Base-by-base conservation (phyloP, 1,140 invertebrate genomes). In the Vanessa atalanta region DNA sequence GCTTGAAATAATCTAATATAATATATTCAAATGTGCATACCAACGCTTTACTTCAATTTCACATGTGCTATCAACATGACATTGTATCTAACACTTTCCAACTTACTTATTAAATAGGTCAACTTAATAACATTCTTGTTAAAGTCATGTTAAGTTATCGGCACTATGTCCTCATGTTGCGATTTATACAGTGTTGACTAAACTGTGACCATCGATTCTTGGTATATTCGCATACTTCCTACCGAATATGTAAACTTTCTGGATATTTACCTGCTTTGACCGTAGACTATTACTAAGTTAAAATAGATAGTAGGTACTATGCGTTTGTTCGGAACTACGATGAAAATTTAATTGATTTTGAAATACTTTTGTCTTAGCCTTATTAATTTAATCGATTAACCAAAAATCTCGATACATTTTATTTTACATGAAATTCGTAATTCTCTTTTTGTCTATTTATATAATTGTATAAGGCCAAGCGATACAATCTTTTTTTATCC, bases 141-240 rank as follows among this genome's bases (percentile, higher is more conserved):
- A 65, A 65, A 65, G 15, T 48, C 63, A 20, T 60, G 63, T 31
- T 53, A 66, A 66, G 37, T 72, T 66, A 72, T 23, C 23, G 26
- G 31, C 48, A 55, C 63, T 64, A 71, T 55, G 63, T 72, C 65
- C 53, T 26, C 16, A 50, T 67, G 72, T 63, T 51, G 47, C 26
- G 57, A 48, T 65, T 57, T 61, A 61, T 57, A 50, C 31, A 16
- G 51, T 43, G 61, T 65, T 69, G 26, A 50, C 64, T 64, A 70
- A 73, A 70, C 71, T 73, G 72, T 74, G 79, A 76, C 77, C 79
- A 79, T 78, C 77, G 70, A 83, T 82, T 87, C 78, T 85, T 77
- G 77, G 70, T 66, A 82, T 80, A 79, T 83, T 79, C 78, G 70
- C 79, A 85, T 83, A 81, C 77, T 83, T 85, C 83, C 51, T 74